Conservation (phyloP, 2,888 invertebrate genomes). For the Patella depressa region DNA sequence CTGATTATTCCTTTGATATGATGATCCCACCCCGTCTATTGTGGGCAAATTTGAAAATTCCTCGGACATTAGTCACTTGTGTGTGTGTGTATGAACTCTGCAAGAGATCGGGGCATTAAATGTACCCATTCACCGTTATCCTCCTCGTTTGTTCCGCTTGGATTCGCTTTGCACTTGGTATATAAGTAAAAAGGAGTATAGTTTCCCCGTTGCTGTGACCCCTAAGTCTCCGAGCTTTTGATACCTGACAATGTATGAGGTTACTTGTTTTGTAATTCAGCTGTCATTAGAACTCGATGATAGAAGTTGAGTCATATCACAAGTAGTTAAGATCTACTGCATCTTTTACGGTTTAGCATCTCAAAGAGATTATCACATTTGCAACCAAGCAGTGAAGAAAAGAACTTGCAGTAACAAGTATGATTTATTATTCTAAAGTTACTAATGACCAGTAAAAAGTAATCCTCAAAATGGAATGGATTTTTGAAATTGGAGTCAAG, state of each 20-base stretch:
- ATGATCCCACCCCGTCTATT: not conserved
- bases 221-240: not conserved
- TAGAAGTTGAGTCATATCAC: too few species aligned
- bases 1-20: not conserved
- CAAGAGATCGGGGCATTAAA: not conserved
- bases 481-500: too few species aligned
- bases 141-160: conserved; percentile 1
- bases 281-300: too few species aligned
- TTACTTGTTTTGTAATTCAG: too few species aligned
- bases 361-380: too few species aligned
- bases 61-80: not conserved
- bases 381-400: too few species aligned
- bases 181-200: not conserved
- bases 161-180: not conserved
- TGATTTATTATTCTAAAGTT: too few species aligned
- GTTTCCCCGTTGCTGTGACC: not conserved
- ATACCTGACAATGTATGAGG: conserved; percentile 5
- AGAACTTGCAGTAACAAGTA: too few species aligned
- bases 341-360: too few species aligned
- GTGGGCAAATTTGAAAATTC: not conserved
- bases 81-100: not conserved
- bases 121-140: conserved; percentile 1
- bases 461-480: too few species aligned
- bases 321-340: too few species aligned
- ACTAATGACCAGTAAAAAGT: too few species aligned